Base-by-base conservation (phyloP, 2,888 invertebrate genomes). In the Meteorus cinctellus region DNA sequence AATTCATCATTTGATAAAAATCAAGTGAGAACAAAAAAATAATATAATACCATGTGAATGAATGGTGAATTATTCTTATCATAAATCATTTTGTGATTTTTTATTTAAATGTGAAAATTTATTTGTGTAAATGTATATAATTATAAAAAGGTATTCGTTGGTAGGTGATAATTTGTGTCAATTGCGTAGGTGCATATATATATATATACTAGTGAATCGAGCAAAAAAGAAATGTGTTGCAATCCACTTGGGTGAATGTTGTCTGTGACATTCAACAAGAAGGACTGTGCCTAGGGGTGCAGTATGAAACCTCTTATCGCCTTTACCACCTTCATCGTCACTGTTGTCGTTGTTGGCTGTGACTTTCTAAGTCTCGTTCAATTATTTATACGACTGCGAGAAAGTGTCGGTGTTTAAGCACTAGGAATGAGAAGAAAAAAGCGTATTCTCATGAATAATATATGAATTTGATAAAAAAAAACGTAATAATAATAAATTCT, bases 341-440 rank as follows among this genome's bases (percentile, higher is more conserved):
- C 51, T 55, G 45, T 51, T 34, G 31, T 16, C 29, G 45, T 51
- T 36, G 31, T 34, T 34, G 34, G 1, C 36, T 36, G 34, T 41
- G n/a, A 71, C 71, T 71, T 71, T 71, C 71, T 71, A 71, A 60
- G 34, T 29, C 59, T 41, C 19, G 19, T 55, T 55, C 36, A 16
- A 41, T 71, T 41, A 71, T 60, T 60, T 62, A 60, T 71, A 24
- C 60, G 29, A 45, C 19, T n/a, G n/a, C 27, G 71, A 45, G 71
- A 60, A 62, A 62, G 71, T 62, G 71, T 71, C 41, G 55, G 36
- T 62, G 63, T 48, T 3, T 48, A 16, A 14, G 48, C 48, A 48
- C 10, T 1, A 48, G 48, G n/a, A 48, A n/a, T 48, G 48, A 48
- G 48, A 48, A 67, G 67, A 45, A 29, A 67, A 41, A 67, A 5